Evolutionary conservation across 1,140 invertebrate genomes (phyloP).

Genomic region (Lepidurus couesii): DNA sequence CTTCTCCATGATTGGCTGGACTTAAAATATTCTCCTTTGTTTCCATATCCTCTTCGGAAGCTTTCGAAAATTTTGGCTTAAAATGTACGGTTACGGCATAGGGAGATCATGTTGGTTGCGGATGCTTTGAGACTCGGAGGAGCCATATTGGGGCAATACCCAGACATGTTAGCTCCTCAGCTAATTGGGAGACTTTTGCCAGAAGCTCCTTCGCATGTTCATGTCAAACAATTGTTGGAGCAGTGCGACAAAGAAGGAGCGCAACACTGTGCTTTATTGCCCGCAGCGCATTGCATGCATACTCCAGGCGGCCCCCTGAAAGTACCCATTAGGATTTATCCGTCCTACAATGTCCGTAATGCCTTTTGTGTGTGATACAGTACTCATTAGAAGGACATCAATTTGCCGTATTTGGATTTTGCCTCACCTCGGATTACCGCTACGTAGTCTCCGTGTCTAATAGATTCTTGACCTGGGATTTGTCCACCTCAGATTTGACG

Average conservation of each 20-base stretch:
- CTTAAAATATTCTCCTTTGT: too few relatives aligned
- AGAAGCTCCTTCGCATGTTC: constrained; percentile 75
- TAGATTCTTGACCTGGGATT: constrained; percentile 94
- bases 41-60: too few relatives aligned
- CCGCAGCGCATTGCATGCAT: constrained; percentile 90
- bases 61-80: too few relatives aligned
- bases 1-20: too few relatives aligned
- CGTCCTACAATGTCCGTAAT: not conserved
- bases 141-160: constrained; percentile 80
- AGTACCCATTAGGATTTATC: constrained; percentile 47
- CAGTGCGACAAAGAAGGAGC: constrained; percentile 85
- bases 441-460: constrained; percentile 96
- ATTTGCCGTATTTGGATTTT: constrained; percentile 94
- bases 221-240: constrained; percentile 75
- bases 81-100: constrained; percentile 41
- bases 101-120: constrained; percentile 86
- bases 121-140: constrained; percentile 89
- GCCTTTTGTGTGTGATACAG: constrained; percentile 47
- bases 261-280: constrained; percentile 80
- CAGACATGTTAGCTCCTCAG: constrained; percentile 93
- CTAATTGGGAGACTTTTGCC: constrained; percentile 86
- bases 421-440: constrained; percentile 81
- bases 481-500: constrained; percentile 86
- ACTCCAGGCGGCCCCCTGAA: constrained; percentile 95
- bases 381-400: constrained; percentile 96